Evolutionary conservation across 1,140 invertebrate genomes (phyloP), one percentile per base, ranked within the genome.

Genomic region (Cecropterus lyciades): DNA sequence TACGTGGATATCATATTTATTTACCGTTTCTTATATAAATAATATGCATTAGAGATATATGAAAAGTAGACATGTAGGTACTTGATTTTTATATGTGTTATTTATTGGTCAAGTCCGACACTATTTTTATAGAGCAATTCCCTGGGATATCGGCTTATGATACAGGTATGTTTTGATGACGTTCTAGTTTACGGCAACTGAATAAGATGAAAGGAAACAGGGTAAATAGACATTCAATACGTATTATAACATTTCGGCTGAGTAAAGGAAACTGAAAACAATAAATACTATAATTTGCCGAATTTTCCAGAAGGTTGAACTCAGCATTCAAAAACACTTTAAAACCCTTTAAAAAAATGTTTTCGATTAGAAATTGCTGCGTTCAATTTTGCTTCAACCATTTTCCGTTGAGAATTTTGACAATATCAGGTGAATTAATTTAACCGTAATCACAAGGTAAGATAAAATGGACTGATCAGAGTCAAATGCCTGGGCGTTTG

Each of bases 401-500:
- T 27, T 3, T 0, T 15, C 9, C 20, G 8, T 45, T 46, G 14
- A 13, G 13, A 48, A 11, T 13, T 24, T 57, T 30, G 14, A 11
- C 43, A 57, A 24, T 59, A 20, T 17, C 27, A 48, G 43, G 15
- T 60, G 45, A 60, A 67, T 62, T 67, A 14, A 60, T 55, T 52
- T 51, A 62, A 46, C 42, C 51, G 56, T 24, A 49, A 57, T 17
- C 43, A 55, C 51, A 53, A 7, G 62, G 27, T 14, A 48, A 76
- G 75, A 85, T 79, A 84, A 84, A 84, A 80, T 76, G 76, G 65
- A 72, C 77, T 74, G 80, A 84, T 87, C 79, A 77, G 69, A 74
- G 75, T 70, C 81, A 78, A 87, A 88, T 87, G 86, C 84, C 82
- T 82, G 77, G 77, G 75, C 75, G 80, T 85, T 85, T 81, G 82